Evolutionary conservation across 1,140 invertebrate species (phyloP).

Genomic region (Drosophila novamexicana): DNA sequence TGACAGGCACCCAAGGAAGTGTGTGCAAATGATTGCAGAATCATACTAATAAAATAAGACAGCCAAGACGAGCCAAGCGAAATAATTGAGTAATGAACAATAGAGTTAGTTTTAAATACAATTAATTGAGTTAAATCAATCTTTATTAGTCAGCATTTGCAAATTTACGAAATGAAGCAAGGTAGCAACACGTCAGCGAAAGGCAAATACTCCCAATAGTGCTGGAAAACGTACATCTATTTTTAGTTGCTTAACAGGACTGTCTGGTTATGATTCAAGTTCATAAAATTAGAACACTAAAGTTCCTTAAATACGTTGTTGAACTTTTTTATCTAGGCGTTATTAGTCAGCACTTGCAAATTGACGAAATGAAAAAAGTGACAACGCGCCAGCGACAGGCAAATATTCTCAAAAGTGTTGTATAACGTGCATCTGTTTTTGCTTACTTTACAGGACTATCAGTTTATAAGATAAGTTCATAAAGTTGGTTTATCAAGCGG

Average conservation of each 20-base stretch:
- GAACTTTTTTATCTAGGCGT: background rate
- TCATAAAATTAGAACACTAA: too few species aligned
- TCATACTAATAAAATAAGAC: background rate
- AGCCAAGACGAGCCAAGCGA: background rate
- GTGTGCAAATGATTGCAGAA: background rate
- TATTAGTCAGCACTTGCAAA: background rate
- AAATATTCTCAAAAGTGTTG: background rate
- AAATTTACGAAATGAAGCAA: background rate
- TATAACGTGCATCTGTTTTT: background rate
- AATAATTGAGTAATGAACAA: slow-evolving; percentile 7
- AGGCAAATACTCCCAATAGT: background rate
- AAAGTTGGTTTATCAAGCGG: background rate
- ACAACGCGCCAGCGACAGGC: background rate
- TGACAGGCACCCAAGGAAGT: background rate
- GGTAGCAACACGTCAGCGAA: background rate
- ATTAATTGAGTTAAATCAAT: background rate
- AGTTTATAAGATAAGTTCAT: background rate
- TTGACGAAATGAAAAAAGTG: too few species aligned
- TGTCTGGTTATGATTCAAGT: too few species aligned
- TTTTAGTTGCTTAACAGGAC: too few species aligned
- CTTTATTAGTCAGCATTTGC: background rate
- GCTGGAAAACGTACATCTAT: background rate
- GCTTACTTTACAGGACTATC: background rate
- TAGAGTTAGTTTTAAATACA: background rate
- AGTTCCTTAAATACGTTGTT: too few species aligned